Evolutionary conservation across 2,113 vertebrate species (phyloP), one percentile per base, ranked within the genome.

Genomic region (Phylloscopus trochiloides): DNA sequence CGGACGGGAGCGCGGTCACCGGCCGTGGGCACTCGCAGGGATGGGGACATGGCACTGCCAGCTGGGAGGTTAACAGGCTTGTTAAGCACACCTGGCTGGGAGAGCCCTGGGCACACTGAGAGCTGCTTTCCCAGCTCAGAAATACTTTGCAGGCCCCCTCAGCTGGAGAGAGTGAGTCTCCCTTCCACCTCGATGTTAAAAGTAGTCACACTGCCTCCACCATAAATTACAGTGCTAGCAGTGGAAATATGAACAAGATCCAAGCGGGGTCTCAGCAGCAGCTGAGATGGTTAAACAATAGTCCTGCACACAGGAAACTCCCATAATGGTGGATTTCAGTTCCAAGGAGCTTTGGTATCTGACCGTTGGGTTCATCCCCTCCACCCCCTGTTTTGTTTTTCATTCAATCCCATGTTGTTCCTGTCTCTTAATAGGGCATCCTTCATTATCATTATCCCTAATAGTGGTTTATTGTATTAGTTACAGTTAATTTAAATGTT

Each of bases 381-480:
- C 63, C 73, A 73, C 52, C 34, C 25, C 58, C 55, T 1, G 0
- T 73, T 95, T 92, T 61, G 67, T 12, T 92, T 87, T 83, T 82
- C 84, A 92, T 94, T 92, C 88, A 82, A 9, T 94, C 91, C 93
- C 91, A 10, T 90, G 94, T 97, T 97, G 94, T 94, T 96, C 75
- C 0, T 63, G 86, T 96, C 94, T 96, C 96, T 93, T 98, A 98
- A 98, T 96, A 97, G 97, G 95, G 97, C 82, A 79, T 95, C 98
- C 97, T 98, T 98, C 97, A 98, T 98, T 98, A 98, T 98, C 98
- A 98, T 98, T 98, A 98, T 97, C 97, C 97, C 96, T 98, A 98
- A 98, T 98, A 98, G 97, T 91, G 91, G 97, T 97, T 98, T 98
- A 98, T 98, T 98, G 98, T 98, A 97, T 98, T 98, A 98, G 98